Evolutionary conservation across 2,113 vertebrate species (phyloP), one percentile per base, ranked within the genome.

Genomic region (Gobius niger): DNA sequence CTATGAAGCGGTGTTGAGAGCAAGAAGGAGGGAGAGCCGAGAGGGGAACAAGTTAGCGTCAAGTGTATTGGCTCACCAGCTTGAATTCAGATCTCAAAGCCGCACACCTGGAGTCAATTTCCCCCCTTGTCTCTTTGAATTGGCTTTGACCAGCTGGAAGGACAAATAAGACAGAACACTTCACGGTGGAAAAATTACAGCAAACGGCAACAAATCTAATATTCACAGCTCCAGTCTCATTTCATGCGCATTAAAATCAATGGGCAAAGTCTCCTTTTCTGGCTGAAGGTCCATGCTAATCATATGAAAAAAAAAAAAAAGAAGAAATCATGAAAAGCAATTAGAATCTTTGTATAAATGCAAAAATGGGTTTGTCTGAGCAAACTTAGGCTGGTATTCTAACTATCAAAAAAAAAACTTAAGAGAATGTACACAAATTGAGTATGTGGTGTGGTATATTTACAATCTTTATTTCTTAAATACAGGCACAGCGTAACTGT

Each of bases 151-250:
- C 74, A 80, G 13, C 14, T 3, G 47, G 68, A 67, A 7, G 24
- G 62, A 65, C 70, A 50, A 72, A 87, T 67, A 16, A 75, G 75
- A 73, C 51, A 7, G 56, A 68, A 49, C 10, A n/a, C 42, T 40
- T 16, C 69, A 9, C 10, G 61, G 1, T 69, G 62, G 62, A 82
- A 64, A 67, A 76, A 83, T 78, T 67, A 76, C 68, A 80, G 62
- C 62, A 19, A 83, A 79, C 44, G 15, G 44, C 71, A 74, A 78
- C 85, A 85, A 78, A 84, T 84, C 75, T 78, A 72, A 82, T 72
- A 74, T 82, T 82, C 81, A 83, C 85, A 78, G 65, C 85, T 82
- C 63, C 50, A 4, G 61, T 76, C 44, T 83, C 46, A 76, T 83
- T 85, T 47, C 72, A 82, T 69, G 52, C 67, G 50, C 54, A 76